These are phyloP conservation scores for Ceratosolen fusciceps DNA, from an alignment of 1,140 invertebrate genomes.

Conservation along the genomic window DNA sequence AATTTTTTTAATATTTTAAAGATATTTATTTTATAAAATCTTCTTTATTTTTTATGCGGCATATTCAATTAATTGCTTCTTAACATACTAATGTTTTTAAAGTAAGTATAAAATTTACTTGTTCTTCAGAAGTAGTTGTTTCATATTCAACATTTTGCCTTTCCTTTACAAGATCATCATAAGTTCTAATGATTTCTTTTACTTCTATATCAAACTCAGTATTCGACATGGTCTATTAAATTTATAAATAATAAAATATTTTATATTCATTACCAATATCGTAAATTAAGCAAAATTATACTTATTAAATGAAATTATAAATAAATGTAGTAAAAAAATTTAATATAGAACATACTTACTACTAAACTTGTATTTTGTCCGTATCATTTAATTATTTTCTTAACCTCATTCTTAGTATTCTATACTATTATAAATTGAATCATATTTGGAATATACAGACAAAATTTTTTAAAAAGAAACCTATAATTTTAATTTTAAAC, in stretches of 20 bases:
- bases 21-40: too few relatives aligned
- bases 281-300: not conserved
- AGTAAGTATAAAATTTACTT: constrained; percentile 45
- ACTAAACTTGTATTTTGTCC: not conserved
- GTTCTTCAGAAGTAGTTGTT: constrained; percentile 52
- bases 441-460: not conserved
- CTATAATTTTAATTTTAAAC: too few relatives aligned
- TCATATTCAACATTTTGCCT: constrained; percentile 50
- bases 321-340: not conserved
- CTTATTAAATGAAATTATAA: not conserved
- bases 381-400: constrained; percentile 14
- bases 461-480: not conserved
- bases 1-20: too few relatives aligned
- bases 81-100: too few relatives aligned
- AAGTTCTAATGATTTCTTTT: constrained; percentile 47
- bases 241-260: constrained; percentile 3
- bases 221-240: constrained; percentile 50
- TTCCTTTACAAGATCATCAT: constrained; percentile 44
- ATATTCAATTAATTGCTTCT: too few relatives aligned
- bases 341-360: not conserved
- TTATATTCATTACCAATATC: not conserved
- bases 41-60: too few relatives aligned
- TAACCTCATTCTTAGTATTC: not conserved
- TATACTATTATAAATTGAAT: not conserved
- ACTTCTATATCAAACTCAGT: constrained; percentile 48